A percentile compares a stretch with the other conserved stretches of the same genome.
These are phyloP conservation scores for Oncorhynchus mykiss DNA, from an alignment of 2,113 vertebrate species.

Conservation along the genomic window DNA sequence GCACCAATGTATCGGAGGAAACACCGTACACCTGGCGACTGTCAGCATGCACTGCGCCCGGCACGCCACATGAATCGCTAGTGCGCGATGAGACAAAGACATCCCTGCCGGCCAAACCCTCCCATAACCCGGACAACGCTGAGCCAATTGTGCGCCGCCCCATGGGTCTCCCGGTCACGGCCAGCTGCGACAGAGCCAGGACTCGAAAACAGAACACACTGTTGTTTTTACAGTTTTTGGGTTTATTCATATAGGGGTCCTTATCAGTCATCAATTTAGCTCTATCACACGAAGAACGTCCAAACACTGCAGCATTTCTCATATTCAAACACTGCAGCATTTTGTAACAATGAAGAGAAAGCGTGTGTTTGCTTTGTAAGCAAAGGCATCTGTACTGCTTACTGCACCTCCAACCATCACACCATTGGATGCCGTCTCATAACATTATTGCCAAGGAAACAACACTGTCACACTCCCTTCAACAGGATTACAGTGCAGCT, in stretches of 20 bases:
- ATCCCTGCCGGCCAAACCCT: too few species aligned
- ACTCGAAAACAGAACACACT: too few species aligned
- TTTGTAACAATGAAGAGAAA: neutral
- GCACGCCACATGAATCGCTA: too few species aligned
- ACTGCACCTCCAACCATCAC: neutral
- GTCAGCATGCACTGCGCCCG: too few species aligned
- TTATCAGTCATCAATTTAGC: neutral
- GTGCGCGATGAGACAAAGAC: too few species aligned
- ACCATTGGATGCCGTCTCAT: neutral
- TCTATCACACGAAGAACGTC: neutral
- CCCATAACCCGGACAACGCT: too few species aligned
- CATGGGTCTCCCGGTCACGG: too few species aligned
- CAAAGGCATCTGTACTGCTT: neutral
- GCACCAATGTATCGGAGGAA: too few species aligned
- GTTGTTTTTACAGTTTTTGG: neutral
- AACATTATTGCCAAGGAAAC: slow-evolving; percentile 42
- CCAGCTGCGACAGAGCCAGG: too few species aligned
- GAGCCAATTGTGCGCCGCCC: too few species aligned
- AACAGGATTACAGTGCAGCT: slow-evolving; percentile 53
- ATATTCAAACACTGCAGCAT: neutral
- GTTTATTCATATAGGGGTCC: neutral
- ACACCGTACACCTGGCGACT: too few species aligned
- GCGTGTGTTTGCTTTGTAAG: neutral
- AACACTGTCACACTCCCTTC: slow-evolving; percentile 45
- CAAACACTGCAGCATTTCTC: neutral